Percentiles rank a stretch among this genome's conserved stretches.
phyloP scores from a whole-genome alignment of 2,113 vertebrate genomes.

The Motacilla tschutschensis region DNA sequence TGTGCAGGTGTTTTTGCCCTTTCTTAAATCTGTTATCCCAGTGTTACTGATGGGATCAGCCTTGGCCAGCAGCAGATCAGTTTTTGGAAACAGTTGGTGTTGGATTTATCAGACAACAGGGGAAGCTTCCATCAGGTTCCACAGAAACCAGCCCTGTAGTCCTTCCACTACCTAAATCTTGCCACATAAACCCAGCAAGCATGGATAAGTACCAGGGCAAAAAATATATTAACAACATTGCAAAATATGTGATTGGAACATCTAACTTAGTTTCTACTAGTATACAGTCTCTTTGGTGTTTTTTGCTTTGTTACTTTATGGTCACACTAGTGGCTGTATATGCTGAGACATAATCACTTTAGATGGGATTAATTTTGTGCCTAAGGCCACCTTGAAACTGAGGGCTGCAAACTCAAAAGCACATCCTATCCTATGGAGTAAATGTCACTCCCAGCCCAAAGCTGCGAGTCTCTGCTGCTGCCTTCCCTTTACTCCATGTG shows the following conservation, averaged over 20 bases:
- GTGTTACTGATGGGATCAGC: fast-evolving
- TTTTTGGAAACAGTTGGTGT: fast-evolving
- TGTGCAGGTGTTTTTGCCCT: fast-evolving
- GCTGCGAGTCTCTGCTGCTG: background rate
- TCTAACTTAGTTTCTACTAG: background rate
- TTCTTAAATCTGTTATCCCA: background rate
- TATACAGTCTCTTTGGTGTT: background rate
- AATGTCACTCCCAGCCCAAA: background rate
- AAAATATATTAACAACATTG: background rate
- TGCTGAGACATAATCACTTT: background rate
- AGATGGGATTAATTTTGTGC: background rate
- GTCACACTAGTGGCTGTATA: background rate
- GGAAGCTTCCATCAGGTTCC: background rate
- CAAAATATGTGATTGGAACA: background rate
- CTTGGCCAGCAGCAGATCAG: fast-evolving
- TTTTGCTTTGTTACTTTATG: background rate
- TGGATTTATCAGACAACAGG: background rate
- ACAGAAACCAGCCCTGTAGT: background rate
- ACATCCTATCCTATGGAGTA: background rate
- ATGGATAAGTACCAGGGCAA: background rate
- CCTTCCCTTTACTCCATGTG: background rate
- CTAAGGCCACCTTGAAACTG: background rate
- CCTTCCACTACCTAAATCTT: background rate
- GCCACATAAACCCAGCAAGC: background rate
- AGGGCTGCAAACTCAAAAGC: background rate